Evolutionary conservation across 2,797 vertebrate genomes (phyloP).

Genomic region (Monodelphis domestica): DNA sequence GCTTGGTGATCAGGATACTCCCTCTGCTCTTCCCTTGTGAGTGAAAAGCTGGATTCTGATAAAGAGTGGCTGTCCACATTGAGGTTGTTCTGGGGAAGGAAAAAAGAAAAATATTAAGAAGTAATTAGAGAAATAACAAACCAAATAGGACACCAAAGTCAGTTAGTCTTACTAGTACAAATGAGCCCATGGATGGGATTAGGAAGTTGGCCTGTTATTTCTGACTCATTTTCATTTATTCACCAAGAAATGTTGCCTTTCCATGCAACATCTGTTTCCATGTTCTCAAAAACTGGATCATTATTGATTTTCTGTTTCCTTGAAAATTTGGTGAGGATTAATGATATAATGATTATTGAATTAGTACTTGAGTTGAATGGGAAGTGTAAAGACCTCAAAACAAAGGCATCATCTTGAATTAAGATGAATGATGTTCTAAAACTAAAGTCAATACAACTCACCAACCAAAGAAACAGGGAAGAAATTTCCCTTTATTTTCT

Average conservation of each 20-base stretch:
- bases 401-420: slow-evolving; percentile 37
- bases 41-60: slow-evolving; percentile 80
- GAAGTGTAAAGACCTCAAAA: slow-evolving; percentile 8
- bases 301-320: slow-evolving; percentile 17
- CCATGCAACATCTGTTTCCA: slow-evolving; percentile 34
- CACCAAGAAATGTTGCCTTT: neutral
- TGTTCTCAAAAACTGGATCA: slow-evolving; percentile 36
- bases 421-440: slow-evolving; percentile 39
- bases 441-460: neutral
- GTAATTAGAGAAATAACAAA: slow-evolving; percentile 13
- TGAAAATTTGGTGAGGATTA: slow-evolving; percentile 49
- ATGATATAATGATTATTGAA: slow-evolving; percentile 10
- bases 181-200: neutral
- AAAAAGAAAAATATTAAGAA: slow-evolving; percentile 14
- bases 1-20: slow-evolving; percentile 86
- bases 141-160: slow-evolving; percentile 18
- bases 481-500: neutral
- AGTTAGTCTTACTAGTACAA: neutral
- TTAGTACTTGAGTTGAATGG: slow-evolving; percentile 28
- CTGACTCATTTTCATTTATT: slow-evolving; percentile 23
- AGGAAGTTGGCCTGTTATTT: slow-evolving; percentile 35
- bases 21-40: slow-evolving; percentile 83
- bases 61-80: slow-evolving; percentile 82
- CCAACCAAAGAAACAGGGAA: neutral
- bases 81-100: slow-evolving; percentile 86